Evolutionary conservation across 2,113 vertebrate genomes (phyloP).

Genomic region (Sebastes schlegelii): DNA sequence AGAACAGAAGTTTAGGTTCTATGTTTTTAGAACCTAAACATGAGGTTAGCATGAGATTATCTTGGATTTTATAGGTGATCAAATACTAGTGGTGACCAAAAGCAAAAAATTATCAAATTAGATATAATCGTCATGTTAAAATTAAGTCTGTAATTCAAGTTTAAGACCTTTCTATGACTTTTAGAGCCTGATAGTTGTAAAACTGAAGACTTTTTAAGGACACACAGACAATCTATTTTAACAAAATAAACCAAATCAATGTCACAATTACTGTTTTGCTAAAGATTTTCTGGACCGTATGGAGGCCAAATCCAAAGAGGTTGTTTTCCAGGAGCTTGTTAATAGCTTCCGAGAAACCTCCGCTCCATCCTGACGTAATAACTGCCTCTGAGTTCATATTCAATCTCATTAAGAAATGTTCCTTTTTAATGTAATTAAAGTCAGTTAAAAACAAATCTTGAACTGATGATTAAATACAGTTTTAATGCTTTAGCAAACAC

Average conservation of each 20-base stretch:
- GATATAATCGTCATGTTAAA: neutral
- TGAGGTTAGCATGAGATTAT: too few relatives aligned
- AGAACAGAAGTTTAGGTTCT: too few relatives aligned
- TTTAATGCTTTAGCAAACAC: constrained; percentile 13
- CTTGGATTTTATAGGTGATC: neutral
- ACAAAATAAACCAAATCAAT: neutral
- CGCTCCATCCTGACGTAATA: neutral
- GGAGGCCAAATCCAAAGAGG: neutral
- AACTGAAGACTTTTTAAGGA: neutral
- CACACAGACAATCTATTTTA: neutral
- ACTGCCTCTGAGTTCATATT: constrained; percentile 29
- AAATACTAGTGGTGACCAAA: neutral
- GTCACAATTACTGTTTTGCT: neutral
- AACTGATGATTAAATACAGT: neutral
- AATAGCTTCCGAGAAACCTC: constrained; percentile 18
- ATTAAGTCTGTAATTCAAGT: neutral
- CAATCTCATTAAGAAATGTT: constrained; percentile 25
- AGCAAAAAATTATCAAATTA: neutral
- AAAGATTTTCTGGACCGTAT: neutral
- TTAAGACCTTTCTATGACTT: neutral
- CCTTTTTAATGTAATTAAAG: constrained; percentile 4
- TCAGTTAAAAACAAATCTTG: neutral
- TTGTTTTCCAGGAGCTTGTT: constrained; percentile 27
- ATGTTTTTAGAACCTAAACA: too few relatives aligned
- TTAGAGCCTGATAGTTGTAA: neutral